Conservation (phyloP, 2,888 invertebrate genomes). For the Stenurella melanura region DNA sequence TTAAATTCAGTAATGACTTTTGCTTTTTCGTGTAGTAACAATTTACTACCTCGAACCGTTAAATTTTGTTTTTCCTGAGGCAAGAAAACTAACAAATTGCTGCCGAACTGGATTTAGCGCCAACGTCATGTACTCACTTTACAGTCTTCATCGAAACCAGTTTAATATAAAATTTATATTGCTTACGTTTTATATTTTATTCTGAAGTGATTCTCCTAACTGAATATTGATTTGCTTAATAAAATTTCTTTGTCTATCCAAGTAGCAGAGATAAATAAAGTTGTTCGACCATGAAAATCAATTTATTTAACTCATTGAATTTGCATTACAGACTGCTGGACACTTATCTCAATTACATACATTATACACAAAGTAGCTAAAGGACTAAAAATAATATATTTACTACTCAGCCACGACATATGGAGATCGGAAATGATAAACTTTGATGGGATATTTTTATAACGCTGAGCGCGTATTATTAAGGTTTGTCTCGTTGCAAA, state of each 20-base stretch:
- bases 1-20: no score
- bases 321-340: background rate
- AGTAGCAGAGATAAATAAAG: background rate
- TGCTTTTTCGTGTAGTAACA: no score
- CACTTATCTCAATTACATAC: background rate
- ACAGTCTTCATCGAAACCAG: background rate
- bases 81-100: background rate
- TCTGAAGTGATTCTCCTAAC: background rate
- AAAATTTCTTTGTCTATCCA: background rate
- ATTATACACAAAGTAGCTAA: conserved; percentile 2
- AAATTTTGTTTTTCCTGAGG: background rate
- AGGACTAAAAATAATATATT: background rate
- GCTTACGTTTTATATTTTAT: background rate
- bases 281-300: background rate
- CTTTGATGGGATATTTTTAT: background rate
- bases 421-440: background rate
- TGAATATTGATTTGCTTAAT: background rate
- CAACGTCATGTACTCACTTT: background rate
- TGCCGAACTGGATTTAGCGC: background rate
- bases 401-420: background rate
- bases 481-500: background rate
- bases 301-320: background rate
- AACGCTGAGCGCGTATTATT: background rate
- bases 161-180: background rate
- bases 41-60: no score